Percentiles rank a stretch among this genome's conserved stretches.
phyloP scores from a whole-genome alignment of 2,113 vertebrate genomes.

The Myotis lucifugus region DNA sequence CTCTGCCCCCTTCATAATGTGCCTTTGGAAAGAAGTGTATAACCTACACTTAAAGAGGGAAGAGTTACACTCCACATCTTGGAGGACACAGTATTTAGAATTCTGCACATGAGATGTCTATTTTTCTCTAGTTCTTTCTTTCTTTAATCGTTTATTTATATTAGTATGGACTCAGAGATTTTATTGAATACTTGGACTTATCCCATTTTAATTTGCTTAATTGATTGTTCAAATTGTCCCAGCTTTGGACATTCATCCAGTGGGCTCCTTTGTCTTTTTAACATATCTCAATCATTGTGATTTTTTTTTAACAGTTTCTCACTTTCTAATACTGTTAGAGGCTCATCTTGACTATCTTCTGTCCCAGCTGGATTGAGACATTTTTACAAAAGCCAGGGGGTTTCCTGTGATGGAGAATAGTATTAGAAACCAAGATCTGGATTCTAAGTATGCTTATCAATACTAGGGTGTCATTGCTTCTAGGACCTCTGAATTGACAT shows the following conservation, averaged over 20 bases:
- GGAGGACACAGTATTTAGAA: neutral
- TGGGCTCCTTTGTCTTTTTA: neutral
- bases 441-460: neutral
- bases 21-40: neutral
- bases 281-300: accelerated
- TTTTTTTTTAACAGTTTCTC: neutral
- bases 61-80: neutral
- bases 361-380: neutral
- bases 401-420: neutral
- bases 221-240: neutral
- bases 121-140: neutral
- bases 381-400: neutral
- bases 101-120: neutral
- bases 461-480: neutral
- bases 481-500: neutral
- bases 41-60: neutral
- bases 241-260: neutral
- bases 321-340: neutral
- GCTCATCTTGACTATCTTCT: neutral
- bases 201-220: neutral
- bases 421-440: neutral
- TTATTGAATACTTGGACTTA: neutral
- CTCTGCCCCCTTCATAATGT: neutral
- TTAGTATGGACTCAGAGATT: neutral
- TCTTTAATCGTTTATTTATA: neutral